Percentiles rank a stretch among this genome's conserved stretches.
These are phyloP conservation scores for Cisticola juncidis DNA, from an alignment of 2,113 vertebrate species.

Conservation along the genomic window DNA sequence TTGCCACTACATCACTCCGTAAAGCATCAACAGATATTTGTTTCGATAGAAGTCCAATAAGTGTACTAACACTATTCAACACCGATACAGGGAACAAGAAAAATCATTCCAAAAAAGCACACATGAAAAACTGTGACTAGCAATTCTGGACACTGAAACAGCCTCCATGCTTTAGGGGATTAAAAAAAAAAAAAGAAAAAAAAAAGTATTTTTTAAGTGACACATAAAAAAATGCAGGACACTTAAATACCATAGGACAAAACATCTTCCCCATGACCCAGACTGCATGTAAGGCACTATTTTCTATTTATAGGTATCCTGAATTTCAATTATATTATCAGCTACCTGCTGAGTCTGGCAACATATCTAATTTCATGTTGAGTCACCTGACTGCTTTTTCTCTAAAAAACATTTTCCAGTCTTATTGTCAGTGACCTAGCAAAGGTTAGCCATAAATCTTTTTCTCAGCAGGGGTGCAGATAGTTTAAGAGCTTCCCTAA, in stretches of 20 bases:
- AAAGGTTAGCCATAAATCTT: slow-evolving; percentile 67
- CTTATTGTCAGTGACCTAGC: slow-evolving; percentile 48
- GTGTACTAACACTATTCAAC: neutral
- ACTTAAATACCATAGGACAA: neutral
- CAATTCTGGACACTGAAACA: neutral
- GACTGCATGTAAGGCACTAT: neutral
- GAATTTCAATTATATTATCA: slow-evolving; percentile 54
- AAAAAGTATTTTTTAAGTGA: neutral
- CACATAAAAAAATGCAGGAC: neutral
- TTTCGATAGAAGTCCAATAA: neutral
- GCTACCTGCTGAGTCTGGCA: slow-evolving; percentile 38
- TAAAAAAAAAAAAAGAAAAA: no score
- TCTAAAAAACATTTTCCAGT: slow-evolving; percentile 17
- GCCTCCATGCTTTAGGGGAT: neutral
- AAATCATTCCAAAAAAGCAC: neutral
- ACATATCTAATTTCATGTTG: slow-evolving; percentile 58
- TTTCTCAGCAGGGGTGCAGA: slow-evolving; percentile 52
- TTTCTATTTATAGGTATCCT: slow-evolving; percentile 27
- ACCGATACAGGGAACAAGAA: neutral
- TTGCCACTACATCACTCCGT: neutral
- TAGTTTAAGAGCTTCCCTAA: slow-evolving; percentile 42
- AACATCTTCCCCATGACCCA: neutral
- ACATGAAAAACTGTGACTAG: neutral
- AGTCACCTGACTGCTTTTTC: slow-evolving; percentile 49
- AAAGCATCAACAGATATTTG: neutral